These are phyloP conservation scores for Mesorhabditis spiculigera DNA, from an alignment of 2,888 invertebrate species.

Conservation along the genomic window DNA sequence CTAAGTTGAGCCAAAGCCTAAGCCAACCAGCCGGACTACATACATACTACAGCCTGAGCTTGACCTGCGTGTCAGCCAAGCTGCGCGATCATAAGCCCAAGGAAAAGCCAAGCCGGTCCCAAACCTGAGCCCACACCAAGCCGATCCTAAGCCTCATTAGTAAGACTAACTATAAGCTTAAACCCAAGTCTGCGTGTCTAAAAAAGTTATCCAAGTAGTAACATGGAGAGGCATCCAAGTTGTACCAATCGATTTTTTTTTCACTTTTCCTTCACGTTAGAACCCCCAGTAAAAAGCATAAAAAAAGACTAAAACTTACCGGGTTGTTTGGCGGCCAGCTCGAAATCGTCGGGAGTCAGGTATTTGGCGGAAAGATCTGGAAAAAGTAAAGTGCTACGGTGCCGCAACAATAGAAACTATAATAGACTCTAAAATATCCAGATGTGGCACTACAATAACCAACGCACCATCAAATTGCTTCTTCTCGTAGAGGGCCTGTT, in stretches of 20 bases:
- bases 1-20: too few species aligned
- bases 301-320: slow-evolving; percentile 17
- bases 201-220: background rate
- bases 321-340: slow-evolving; percentile 44
- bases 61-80: too few species aligned
- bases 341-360: slow-evolving; percentile 54
- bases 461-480: slow-evolving; percentile 35
- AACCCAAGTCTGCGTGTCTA: too few species aligned
- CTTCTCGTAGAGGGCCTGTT: slow-evolving; percentile 28
- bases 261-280: background rate
- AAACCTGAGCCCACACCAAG: too few species aligned
- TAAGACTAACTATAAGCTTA: too few species aligned
- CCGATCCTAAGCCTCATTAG: too few species aligned
- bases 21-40: too few species aligned
- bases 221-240: background rate
- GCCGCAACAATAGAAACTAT: background rate
- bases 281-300: background rate
- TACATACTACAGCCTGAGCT: too few species aligned
- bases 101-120: too few species aligned
- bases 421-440: background rate
- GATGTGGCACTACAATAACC: background rate
- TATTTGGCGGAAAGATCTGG: slow-evolving; percentile 49
- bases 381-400: slow-evolving; percentile 8
- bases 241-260: background rate
- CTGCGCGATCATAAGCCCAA: too few species aligned